Evolutionary conservation across 1,140 invertebrate species (phyloP).

Genomic region (Maniola jurtina): DNA sequence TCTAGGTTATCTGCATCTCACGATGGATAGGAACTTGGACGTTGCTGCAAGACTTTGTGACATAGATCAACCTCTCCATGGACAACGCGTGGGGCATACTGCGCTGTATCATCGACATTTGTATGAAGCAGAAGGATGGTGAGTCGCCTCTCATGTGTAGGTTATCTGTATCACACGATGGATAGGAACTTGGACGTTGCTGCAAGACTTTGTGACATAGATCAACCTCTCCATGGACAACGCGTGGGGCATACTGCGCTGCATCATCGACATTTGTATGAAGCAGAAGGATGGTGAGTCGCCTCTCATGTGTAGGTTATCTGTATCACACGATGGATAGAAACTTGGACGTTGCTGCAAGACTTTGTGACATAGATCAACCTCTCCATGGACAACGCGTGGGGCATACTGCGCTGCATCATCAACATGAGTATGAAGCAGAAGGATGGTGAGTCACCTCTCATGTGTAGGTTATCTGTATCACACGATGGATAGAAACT

Average conservation of each 20-base stretch:
- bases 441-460: constrained; percentile 89
- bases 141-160: constrained; percentile 55
- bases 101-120: constrained; percentile 98
- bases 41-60: constrained; percentile 98
- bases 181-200: too few relatives aligned
- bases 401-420: constrained; percentile 99
- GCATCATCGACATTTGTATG: constrained; percentile 98
- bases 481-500: too few relatives aligned
- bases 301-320: not conserved
- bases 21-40: too few relatives aligned
- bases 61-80: constrained; percentile 99
- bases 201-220: constrained; percentile 98
- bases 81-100: constrained; percentile 99
- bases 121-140: constrained; percentile 98
- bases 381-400: constrained; percentile 99
- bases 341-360: too few relatives aligned
- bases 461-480: too few relatives aligned
- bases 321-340: too few relatives aligned
- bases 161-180: too few relatives aligned
- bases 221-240: constrained; percentile 99
- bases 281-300: constrained; percentile 95
- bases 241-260: constrained; percentile 98
- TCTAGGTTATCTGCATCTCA: too few relatives aligned
- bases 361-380: constrained; percentile 99
- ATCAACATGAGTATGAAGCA: constrained; percentile 99